Base-by-base conservation (phyloP, 2,888 invertebrate genomes). In the Tachina fera region DNA sequence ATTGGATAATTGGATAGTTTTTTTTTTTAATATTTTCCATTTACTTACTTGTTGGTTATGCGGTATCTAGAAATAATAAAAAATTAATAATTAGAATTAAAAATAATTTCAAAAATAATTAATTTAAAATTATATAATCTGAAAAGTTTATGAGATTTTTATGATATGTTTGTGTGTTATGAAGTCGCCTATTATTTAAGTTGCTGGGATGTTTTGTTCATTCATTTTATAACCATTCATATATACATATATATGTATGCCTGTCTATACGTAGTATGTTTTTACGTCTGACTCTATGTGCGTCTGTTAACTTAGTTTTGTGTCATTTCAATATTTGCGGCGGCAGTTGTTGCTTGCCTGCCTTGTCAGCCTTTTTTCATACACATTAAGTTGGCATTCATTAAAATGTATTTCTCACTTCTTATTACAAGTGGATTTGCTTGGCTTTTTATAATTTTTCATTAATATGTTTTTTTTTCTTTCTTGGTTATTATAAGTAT, bases 401-500 rank as follows among this genome's bases (percentile, higher is more conserved):
- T 83, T 86, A 86, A 83, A 79, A 72, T 77, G 72, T 74, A 72
- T 79, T 83, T 86, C 83, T 86, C 86, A 86, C 86, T 86, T 82
- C 78, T 79, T 86, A 63, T 82, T 86, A 86, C 85, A 75, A 75
- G 68, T 81, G 77, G 74, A 84, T 61, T 81, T 49, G 14, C 31
- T 49, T 70, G 49, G 60, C 39, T 79, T 49, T 19, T 13, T 22
- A 22, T 49, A 19, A 63, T 79, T 74, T 74, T 67, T 74, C 49
- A 60, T 74, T 83, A 72, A 65, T 58, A 71, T 74, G n/a, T 56
- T 58, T 53, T 45, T 43, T 76, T 61, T 75, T 61, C 74, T 63
- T 63, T 22, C 31, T 72, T 61, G 61, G 60, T 14, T 65, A 3
- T 72, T 71, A 51, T 45, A 60, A 53, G 49, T 77, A 60, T 58